phyloP scores from a whole-genome alignment of 2,888 invertebrate genomes.

The Caenorhabditis sp. region DNA sequence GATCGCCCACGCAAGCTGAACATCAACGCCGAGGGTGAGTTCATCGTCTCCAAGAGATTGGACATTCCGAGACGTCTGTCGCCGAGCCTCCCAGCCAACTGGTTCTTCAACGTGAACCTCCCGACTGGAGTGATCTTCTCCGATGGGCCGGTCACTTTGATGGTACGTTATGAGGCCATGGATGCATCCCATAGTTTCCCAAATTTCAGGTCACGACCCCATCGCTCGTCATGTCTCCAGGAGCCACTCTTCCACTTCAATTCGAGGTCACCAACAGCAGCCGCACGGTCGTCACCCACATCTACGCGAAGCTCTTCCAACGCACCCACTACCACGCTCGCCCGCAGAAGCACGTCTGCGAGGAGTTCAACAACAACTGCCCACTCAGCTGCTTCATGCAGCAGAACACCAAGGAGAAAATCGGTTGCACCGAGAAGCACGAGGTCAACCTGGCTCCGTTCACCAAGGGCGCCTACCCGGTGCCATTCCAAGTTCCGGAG shows the following conservation, averaged over 20 bases:
- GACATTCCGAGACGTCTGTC: too few species aligned
- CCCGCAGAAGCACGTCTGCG: not conserved
- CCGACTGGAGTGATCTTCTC: conserved; percentile 15
- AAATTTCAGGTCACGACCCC: conserved; percentile 7
- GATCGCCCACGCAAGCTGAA: conserved; percentile 1
- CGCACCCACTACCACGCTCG: conserved; percentile 15
- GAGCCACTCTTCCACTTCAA: not conserved
- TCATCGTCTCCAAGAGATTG: conserved; percentile 5
- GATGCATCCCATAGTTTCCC: not conserved
- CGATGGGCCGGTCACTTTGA: conserved; percentile 22
- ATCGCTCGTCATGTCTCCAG: not conserved
- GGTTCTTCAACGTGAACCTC: conserved; percentile 1
- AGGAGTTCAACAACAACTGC: conserved; percentile 6
- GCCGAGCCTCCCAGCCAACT: too few species aligned
- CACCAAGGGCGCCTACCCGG: not conserved
- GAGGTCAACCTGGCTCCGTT: not conserved
- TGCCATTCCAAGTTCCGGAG: not conserved
- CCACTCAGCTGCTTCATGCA: conserved; percentile 3
- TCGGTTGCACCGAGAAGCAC: not conserved
- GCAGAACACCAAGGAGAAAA: not conserved
- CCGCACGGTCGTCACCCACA: not conserved
- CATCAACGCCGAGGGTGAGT: not conserved
- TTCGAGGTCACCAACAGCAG: conserved; percentile 4
- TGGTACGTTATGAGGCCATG: not conserved
- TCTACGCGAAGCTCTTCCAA: conserved; percentile 16